phyloP scores from a whole-genome alignment of 1,140 invertebrate genomes.

The Aphis craccivora region DNA sequence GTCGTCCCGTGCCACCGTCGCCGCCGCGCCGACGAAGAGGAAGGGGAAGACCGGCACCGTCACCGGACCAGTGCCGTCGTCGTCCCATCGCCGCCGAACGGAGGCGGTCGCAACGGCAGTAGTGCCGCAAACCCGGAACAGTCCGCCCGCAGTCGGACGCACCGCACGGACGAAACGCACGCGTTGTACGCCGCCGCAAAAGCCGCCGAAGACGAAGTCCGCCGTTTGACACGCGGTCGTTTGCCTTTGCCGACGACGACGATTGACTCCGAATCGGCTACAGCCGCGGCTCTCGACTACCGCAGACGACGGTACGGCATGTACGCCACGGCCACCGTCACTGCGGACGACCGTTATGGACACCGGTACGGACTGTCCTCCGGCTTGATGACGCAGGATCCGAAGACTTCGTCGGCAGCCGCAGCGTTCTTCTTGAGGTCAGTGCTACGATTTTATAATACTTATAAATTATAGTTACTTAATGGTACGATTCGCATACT shows the following conservation, averaged over 20 bases:
- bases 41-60: conserved; percentile 30
- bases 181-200: background rate
- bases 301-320: conserved; percentile 16
- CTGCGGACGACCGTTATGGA: conserved; percentile 37
- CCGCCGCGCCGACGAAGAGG: background rate
- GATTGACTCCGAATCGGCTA: background rate
- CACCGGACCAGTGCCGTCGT: background rate
- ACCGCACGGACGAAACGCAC: conserved; percentile 29
- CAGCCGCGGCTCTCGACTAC: background rate
- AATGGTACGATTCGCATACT: no score
- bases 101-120: conserved; percentile 39
- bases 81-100: background rate
- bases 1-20: background rate
- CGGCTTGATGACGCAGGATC: background rate
- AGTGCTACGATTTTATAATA: background rate
- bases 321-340: conserved; percentile 28
- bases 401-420: conserved; percentile 45
- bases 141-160: conserved; percentile 23
- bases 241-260: background rate
- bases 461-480: no score
- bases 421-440: conserved; percentile 51
- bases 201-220: conserved; percentile 2
- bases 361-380: conserved; percentile 42
- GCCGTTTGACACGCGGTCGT: background rate
- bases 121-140: conserved; percentile 42